phyloP scores from a whole-genome alignment of 2,888 invertebrate genomes.

The Anoplius nigerrimus region DNA sequence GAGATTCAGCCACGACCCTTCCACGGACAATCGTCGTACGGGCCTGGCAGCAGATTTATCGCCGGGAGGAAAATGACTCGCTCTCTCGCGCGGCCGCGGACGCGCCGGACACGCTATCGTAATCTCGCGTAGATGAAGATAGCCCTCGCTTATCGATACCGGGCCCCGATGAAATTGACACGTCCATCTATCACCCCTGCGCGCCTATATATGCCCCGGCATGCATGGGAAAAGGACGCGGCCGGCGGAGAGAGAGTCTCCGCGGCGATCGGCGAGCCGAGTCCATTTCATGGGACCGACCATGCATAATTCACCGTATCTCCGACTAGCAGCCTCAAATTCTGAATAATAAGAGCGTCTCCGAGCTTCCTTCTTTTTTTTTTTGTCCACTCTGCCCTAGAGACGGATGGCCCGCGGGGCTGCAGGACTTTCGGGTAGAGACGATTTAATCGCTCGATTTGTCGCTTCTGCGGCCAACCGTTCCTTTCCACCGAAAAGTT shows the following conservation, averaged over 20 bases:
- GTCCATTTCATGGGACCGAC: slow-evolving; percentile 53
- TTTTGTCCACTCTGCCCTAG: not conserved
- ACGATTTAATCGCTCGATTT: no score
- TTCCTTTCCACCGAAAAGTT: no score
- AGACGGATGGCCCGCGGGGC: no score
- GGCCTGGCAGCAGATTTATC: slow-evolving; percentile 8
- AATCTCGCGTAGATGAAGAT: slow-evolving; percentile 60
- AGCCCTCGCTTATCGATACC: slow-evolving; percentile 58
- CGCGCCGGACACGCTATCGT: slow-evolving; percentile 32
- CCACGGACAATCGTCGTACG: slow-evolving; percentile 2
- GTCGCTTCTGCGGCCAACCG: no score
- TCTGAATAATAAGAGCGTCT: slow-evolving; percentile 63
- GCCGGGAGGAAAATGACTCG: slow-evolving; percentile 3
- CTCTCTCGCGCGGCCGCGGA: not conserved
- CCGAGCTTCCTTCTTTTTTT: not conserved
- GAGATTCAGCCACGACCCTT: no score
- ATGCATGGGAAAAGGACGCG: slow-evolving; percentile 60
- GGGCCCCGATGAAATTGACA: slow-evolving; percentile 65
- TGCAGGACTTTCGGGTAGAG: no score
- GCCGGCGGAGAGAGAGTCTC: no score
- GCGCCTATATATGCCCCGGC: slow-evolving; percentile 53
- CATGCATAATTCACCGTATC: slow-evolving; percentile 72
- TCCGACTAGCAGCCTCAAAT: slow-evolving; percentile 65
- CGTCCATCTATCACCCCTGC: slow-evolving; percentile 69
- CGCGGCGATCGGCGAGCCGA: not conserved